Evolutionary conservation across 2,113 vertebrate species (phyloP).

Genomic region (Tursiops truncatus): DNA sequence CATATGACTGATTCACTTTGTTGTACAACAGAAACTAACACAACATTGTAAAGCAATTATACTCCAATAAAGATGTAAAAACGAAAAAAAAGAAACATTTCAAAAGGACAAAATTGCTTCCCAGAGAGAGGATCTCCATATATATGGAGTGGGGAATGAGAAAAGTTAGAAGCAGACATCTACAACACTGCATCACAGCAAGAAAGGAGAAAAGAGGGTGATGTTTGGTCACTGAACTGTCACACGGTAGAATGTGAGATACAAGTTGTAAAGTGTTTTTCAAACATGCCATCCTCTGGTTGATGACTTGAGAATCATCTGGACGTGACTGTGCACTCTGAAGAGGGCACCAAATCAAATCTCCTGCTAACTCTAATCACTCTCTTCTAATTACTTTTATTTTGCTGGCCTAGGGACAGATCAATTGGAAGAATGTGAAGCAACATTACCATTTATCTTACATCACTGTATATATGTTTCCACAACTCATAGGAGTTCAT

Average conservation of each 20-base stretch:
- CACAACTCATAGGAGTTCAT: neutral
- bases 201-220: neutral
- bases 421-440: neutral
- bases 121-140: neutral
- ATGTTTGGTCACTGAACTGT: neutral
- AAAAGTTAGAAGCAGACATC: neutral
- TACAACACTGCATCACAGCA: neutral
- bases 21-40: too few species aligned
- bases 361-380: neutral
- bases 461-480: neutral
- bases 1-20: too few species aligned
- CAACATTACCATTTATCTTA: neutral
- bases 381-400: neutral
- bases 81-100: neutral
- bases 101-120: neutral
- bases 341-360: neutral
- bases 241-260: neutral
- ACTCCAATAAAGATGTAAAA: too few species aligned
- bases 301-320: neutral
- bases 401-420: neutral
- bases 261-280: neutral
- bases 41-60: too few species aligned
- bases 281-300: neutral
- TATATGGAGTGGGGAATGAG: neutral
- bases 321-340: neutral